These are phyloP conservation scores for Sycobia sp. DNA, from an alignment of 1,140 invertebrate genomes.

Conservation along the genomic window DNA sequence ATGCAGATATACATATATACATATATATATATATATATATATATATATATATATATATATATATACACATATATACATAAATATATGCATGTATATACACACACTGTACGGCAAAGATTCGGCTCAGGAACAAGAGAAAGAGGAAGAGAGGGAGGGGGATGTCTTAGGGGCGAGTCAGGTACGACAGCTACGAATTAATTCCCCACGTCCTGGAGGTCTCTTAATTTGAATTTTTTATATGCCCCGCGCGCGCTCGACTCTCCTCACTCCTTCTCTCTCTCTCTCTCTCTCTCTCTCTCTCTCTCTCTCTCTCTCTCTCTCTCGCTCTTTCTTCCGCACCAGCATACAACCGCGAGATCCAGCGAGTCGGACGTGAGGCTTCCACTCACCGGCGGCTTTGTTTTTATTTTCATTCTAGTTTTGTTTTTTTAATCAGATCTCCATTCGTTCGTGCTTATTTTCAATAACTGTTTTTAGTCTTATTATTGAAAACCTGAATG, in stretches of 20 bases:
- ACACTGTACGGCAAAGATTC: no score
- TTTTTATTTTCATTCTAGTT: background rate
- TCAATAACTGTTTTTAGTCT: no score
- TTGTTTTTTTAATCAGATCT: no score
- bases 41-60: no score
- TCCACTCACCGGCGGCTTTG: background rate
- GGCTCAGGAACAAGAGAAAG: background rate
- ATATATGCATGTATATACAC: no score
- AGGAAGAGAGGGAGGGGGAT: background rate
- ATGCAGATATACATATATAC: slow-evolving; percentile 5
- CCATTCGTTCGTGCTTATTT: no score
- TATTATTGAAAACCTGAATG: no score
- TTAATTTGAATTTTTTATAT: slow-evolving; percentile 33
- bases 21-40: no score
- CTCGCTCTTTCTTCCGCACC: no score
- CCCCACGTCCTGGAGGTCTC: slow-evolving; percentile 31
- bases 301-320: no score
- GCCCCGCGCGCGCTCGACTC: background rate
- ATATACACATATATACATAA: no score
- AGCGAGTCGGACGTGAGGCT: background rate
- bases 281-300: background rate
- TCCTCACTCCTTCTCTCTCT: no score
- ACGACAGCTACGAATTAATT: slow-evolving; percentile 37
- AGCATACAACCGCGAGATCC: background rate
- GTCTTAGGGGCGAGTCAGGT: slow-evolving; percentile 4